A percentile compares a stretch with the other conserved stretches of the same genome.
phyloP scores from a whole-genome alignment of 2,113 vertebrate species.

The Syngnathus scovelli region DNA sequence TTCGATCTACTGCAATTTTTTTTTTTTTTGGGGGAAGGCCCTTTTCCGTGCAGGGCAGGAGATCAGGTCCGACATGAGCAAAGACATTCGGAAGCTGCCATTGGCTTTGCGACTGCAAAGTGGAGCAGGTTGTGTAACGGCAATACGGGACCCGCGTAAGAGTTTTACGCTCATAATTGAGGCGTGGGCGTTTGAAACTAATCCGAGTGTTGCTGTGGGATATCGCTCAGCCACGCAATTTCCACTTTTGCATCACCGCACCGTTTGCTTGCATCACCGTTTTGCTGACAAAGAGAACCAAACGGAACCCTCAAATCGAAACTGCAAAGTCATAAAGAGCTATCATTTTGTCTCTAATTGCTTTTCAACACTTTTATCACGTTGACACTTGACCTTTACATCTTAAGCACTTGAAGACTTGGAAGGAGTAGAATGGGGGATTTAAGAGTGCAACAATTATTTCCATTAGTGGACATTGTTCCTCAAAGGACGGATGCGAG shows the following conservation, averaged over 20 bases:
- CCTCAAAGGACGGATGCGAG: background rate
- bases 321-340: background rate
- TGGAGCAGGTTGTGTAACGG: slow-evolving; percentile 55
- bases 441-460: background rate
- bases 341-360: background rate
- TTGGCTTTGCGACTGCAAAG: slow-evolving; percentile 43
- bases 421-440: background rate
- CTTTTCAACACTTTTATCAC: background rate
- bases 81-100: slow-evolving; percentile 14
- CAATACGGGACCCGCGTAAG: slow-evolving; percentile 51
- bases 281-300: slow-evolving; percentile 9
- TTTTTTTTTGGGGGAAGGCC: background rate
- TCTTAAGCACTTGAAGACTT: background rate
- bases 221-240: slow-evolving; percentile 54
- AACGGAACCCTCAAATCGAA: slow-evolving; percentile 8
- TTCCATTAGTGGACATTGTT: background rate
- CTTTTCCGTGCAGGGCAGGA: background rate
- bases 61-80: background rate
- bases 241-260: slow-evolving; percentile 54
- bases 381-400: background rate
- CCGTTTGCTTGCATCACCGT: slow-evolving; percentile 47
- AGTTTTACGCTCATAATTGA: slow-evolving; percentile 63
- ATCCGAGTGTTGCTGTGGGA: slow-evolving; percentile 52
- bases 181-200: slow-evolving; percentile 61
- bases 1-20: background rate